Base-by-base conservation (phyloP, 2,113 vertebrate genomes). In the Dunckerocampus dactyliophorus region DNA sequence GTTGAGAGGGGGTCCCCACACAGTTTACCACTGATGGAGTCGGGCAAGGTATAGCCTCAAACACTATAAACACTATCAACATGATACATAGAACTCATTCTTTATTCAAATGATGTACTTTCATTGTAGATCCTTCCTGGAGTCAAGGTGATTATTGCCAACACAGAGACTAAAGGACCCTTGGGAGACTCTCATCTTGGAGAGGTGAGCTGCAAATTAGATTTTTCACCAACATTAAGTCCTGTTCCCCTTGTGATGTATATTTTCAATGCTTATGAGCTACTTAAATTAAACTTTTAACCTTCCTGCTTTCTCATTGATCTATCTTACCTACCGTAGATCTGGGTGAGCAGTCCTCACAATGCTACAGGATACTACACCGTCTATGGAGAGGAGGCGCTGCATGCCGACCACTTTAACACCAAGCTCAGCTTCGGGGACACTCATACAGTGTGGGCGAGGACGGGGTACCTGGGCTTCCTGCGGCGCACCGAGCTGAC, bases 291-390 rank as follows among this genome's bases (percentile, higher is more conserved):
- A 28, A 28, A 28, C 24, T 2, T 28, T 3, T 28, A 28, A 28
- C 2, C 24, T 28, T 28, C 24, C 24, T 28, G 31, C 24, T 28
- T 28, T 28, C 24, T 34, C 31, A 8, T 8, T 34, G 3, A 34
- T 34, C 5, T 43, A 43, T 43, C 6, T 43, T 8, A 39, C 24
- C 11, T 9, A 39, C 8, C 4, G 28, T 56, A 98, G 96, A 84
- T 98, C 45, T 98, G 96, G 96, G 95, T 98, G 79, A 98, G 94
- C 78, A 95, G 95, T 59, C 95, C 95, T 0, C 96, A 98, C 87
- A 98, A 96, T 0, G 95, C 95, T 20, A 92, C 92, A 0, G 96
- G 96, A 21, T 98, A 98, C 87, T 95, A 97, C 88, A 98, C 95
- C 0, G 93, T 96, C 50, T 95, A 96, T 0, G 96, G 95, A 0